Conservation (phyloP, 2,888 invertebrate genomes). For the Anthoptus insignis region DNA sequence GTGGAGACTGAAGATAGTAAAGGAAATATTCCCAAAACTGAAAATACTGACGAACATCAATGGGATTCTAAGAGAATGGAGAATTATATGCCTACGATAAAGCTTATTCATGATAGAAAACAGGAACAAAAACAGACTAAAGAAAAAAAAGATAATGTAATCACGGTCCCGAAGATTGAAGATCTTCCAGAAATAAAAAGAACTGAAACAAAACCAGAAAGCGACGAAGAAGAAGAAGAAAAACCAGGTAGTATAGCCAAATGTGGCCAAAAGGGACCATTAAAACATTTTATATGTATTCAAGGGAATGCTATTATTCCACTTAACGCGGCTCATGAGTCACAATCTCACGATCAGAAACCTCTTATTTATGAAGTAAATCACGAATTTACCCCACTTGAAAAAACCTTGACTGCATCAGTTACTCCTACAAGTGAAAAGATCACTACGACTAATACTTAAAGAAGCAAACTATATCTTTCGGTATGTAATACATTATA, state of each 20-base stretch:
- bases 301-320: conserved; percentile 51
- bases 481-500: conserved; percentile 13
- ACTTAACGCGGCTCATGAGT: conserved; percentile 39
- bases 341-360: conserved; percentile 15
- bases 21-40: too few species aligned
- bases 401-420: conserved; percentile 18
- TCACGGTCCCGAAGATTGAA: conserved; percentile 43
- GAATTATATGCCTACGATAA: too few species aligned
- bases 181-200: conserved; percentile 45
- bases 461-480: conserved; percentile 3
- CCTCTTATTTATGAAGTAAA: conserved; percentile 50
- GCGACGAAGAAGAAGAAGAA: conserved; percentile 29
- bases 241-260: conserved; percentile 52
- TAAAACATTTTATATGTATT: conserved; percentile 42
- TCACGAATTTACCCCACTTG: conserved; percentile 21
- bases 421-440: background rate
- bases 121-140: conserved; percentile 23
- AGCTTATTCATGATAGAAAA: conserved; percentile 45
- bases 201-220: conserved; percentile 28
- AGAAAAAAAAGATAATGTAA: conserved; percentile 33
- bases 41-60: too few species aligned
- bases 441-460: background rate
- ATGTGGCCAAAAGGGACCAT: conserved; percentile 42
- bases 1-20: too few species aligned
- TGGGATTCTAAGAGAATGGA: too few species aligned